phyloP scores from a whole-genome alignment of 2,113 vertebrate genomes.

The Platysternon megacephalum region DNA sequence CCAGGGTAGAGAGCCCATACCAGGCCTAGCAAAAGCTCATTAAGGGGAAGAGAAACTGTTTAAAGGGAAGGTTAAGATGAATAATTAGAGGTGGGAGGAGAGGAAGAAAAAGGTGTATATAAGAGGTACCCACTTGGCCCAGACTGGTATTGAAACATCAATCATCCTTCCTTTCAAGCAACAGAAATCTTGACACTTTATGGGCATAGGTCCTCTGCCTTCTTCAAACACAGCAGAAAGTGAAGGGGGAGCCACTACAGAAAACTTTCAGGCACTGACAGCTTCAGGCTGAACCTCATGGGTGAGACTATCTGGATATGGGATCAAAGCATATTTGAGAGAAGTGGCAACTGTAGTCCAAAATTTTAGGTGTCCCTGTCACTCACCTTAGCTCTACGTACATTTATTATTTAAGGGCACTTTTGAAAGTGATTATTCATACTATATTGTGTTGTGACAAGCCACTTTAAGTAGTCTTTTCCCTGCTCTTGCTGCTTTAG shows the following conservation, averaged over 20 bases:
- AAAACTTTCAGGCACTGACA: neutral
- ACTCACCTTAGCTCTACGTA: neutral
- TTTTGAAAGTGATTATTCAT: neutral
- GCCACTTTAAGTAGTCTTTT: neutral
- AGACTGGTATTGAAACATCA: neutral
- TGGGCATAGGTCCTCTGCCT: neutral
- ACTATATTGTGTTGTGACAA: neutral
- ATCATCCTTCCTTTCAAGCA: neutral
- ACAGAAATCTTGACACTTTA: neutral
- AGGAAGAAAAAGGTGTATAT: neutral
- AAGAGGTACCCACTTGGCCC: neutral
- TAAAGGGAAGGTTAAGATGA: neutral
- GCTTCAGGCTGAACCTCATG: neutral
- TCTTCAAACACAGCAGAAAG: neutral
- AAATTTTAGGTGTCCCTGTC: neutral
- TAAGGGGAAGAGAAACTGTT: neutral
- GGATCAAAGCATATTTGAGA: neutral
- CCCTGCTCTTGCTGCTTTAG: neutral
- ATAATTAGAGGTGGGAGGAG: neutral
- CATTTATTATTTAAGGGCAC: neutral
- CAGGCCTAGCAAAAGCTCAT: neutral
- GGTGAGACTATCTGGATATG: neutral
- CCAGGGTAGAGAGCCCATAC: fast-evolving
- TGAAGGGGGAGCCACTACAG: neutral
- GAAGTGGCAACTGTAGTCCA: neutral